Conservation (phyloP, 2,888 invertebrate species). For the Amorpha juglandis region DNA sequence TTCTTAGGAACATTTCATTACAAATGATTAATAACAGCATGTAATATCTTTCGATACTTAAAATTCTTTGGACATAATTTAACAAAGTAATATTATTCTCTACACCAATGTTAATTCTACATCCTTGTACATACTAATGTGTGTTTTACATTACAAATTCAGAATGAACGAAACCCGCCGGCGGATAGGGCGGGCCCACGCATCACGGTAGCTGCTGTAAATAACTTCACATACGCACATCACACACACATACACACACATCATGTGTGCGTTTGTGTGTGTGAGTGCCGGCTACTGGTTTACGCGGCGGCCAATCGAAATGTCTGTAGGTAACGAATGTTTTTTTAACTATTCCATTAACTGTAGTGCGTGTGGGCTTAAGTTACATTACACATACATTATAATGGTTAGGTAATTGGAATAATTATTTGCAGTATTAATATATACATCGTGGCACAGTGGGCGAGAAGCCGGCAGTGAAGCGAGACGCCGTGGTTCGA, state of each 20-base stretch:
- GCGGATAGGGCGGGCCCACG: slow-evolving; percentile 52
- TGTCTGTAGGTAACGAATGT: slow-evolving; percentile 17
- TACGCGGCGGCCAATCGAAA: slow-evolving; percentile 77
- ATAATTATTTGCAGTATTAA: too few relatives aligned
- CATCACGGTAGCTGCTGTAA: slow-evolving; percentile 58
- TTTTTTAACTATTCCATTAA: not conserved
- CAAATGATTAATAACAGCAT: too few relatives aligned
- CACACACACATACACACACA: slow-evolving; percentile 34
- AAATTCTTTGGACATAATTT: too few relatives aligned
- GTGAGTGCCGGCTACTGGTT: slow-evolving; percentile 73
- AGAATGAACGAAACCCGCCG: not conserved
- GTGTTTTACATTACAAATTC: not conserved
- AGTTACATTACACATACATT: too few relatives aligned
- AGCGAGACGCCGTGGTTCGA: too few relatives aligned
- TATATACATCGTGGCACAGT: too few relatives aligned
- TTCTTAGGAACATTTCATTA: too few relatives aligned
- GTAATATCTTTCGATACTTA: too few relatives aligned
- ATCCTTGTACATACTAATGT: too few relatives aligned
- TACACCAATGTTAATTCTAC: not conserved
- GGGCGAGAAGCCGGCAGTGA: too few relatives aligned
- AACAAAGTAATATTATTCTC: too few relatives aligned
- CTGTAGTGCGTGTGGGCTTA: not conserved
- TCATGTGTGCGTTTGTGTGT: slow-evolving; percentile 48
- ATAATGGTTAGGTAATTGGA: not conserved
- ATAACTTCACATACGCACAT: slow-evolving; percentile 49